A percentile compares a stretch with the other conserved stretches of the same genome.
Conservation (phyloP, 2,888 invertebrate genomes). For the Sinhomidia bicolor region DNA sequence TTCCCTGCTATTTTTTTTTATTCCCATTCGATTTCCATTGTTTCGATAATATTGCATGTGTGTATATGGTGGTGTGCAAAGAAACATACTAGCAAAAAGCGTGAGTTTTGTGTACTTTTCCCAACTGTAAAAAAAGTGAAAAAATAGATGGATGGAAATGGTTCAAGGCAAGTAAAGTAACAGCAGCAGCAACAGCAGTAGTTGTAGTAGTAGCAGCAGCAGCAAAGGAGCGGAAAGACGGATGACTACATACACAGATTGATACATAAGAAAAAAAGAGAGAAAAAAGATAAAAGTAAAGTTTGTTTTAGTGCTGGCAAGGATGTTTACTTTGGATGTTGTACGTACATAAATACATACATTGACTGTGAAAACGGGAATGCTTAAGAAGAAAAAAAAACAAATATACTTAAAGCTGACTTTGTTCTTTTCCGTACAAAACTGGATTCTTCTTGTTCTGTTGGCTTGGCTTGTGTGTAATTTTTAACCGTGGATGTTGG, state of each 20-base stretch:
- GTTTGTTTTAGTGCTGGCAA: constrained; percentile 59
- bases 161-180: constrained; percentile 14
- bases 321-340: constrained; percentile 25
- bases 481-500: too few relatives aligned
- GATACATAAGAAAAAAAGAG: constrained; percentile 12
- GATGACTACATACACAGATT: constrained; percentile 16
- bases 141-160: background rate
- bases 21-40: constrained; percentile 12
- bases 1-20: background rate
- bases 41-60: background rate
- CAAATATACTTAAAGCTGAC: background rate
- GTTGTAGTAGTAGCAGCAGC: too few relatives aligned
- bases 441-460: too few relatives aligned
- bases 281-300: constrained; percentile 58
- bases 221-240: background rate
- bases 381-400: background rate
- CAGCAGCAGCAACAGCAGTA: too few relatives aligned
- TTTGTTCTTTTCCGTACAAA: too few relatives aligned
- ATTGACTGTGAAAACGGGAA: background rate
- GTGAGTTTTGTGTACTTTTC: constrained; percentile 36
- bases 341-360: constrained; percentile 11
- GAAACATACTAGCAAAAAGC: background rate
- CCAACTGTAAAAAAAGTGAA: background rate
- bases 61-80: too few relatives aligned
- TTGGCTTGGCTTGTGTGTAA: too few relatives aligned